Evolutionary conservation across 2,113 vertebrate species (phyloP).

Genomic region (Camelus bactrianus): DNA sequence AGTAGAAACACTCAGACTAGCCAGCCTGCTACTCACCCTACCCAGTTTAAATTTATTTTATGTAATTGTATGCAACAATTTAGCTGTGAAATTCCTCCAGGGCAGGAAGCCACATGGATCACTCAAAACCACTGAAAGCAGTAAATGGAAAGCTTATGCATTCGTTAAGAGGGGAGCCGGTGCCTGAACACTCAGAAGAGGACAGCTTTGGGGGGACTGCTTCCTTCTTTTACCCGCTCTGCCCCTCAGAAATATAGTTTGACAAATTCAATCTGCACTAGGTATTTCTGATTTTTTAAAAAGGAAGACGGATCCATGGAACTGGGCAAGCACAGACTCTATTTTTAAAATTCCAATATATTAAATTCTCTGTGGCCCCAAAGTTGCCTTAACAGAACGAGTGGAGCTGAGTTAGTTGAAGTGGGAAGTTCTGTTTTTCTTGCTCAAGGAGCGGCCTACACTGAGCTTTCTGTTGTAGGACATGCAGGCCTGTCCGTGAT

Average conservation of each 20-base stretch:
- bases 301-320: slow-evolving; percentile 2
- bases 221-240: slow-evolving; percentile 6
- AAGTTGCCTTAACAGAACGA: slow-evolving; percentile 42
- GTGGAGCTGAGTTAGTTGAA: slow-evolving; percentile 21
- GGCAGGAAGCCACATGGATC: slow-evolving; percentile 56
- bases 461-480: background rate
- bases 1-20: slow-evolving; percentile 63
- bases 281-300: background rate
- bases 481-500: background rate
- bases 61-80: slow-evolving; percentile 73
- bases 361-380: slow-evolving; percentile 35
- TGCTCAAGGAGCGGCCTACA: slow-evolving; percentile 19
- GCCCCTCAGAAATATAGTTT: background rate
- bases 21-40: slow-evolving; percentile 52
- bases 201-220: background rate
- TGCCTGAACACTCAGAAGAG: slow-evolving; percentile 21
- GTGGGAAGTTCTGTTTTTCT: slow-evolving; percentile 13
- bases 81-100: slow-evolving; percentile 69
- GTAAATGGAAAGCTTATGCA: slow-evolving; percentile 59
- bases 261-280: slow-evolving; percentile 15
- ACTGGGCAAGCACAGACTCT: background rate
- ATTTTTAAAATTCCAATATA: slow-evolving; percentile 44
- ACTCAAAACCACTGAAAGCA: slow-evolving; percentile 36
- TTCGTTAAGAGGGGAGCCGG: slow-evolving; percentile 44
- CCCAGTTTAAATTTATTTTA: slow-evolving; percentile 76